A percentile compares a stretch with the other conserved stretches of the same genome.
Evolutionary conservation across 2,888 invertebrate genomes (phyloP).

Genomic region (Epicampocera succincta): DNA sequence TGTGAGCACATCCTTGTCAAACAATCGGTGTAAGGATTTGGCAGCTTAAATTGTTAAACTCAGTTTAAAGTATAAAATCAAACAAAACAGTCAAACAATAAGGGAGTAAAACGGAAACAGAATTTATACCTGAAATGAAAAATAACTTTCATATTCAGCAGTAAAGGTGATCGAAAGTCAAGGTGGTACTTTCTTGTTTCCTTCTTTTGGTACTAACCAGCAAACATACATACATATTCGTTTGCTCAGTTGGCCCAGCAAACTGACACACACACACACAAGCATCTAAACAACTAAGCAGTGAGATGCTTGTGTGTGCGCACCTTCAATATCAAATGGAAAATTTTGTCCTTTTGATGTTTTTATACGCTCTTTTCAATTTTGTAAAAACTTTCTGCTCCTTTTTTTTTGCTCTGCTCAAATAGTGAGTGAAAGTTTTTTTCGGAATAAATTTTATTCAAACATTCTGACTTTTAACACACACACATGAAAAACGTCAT

Average conservation of each 20-base stretch:
- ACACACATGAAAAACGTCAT: conserved; percentile 2
- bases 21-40: conserved; percentile 73
- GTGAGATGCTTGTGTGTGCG: too few species aligned
- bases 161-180: conserved; percentile 60
- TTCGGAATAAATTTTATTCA: conserved; percentile 57
- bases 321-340: conserved; percentile 35
- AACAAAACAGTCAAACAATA: conserved; percentile 72
- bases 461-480: conserved; percentile 35
- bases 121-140: conserved; percentile 28
- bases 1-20: conserved; percentile 35
- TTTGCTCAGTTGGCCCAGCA: not conserved
- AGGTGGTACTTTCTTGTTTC: conserved; percentile 17
- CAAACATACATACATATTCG: not conserved
- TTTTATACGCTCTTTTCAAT: conserved; percentile 28
- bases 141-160: conserved; percentile 25
- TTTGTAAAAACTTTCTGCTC: not conserved
- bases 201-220: not conserved
- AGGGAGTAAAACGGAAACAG: conserved; percentile 22
- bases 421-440: conserved; percentile 29
- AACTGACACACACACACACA: not conserved
- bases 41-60: conserved; percentile 79
- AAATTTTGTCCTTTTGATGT: conserved; percentile 61
- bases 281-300: not conserved
- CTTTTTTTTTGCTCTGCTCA: conserved; percentile 16
- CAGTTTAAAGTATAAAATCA: conserved; percentile 77